phyloP scores from a whole-genome alignment of 64 coral and sea anemone genomes.

The Exaiptasia diaphana region DNA sequence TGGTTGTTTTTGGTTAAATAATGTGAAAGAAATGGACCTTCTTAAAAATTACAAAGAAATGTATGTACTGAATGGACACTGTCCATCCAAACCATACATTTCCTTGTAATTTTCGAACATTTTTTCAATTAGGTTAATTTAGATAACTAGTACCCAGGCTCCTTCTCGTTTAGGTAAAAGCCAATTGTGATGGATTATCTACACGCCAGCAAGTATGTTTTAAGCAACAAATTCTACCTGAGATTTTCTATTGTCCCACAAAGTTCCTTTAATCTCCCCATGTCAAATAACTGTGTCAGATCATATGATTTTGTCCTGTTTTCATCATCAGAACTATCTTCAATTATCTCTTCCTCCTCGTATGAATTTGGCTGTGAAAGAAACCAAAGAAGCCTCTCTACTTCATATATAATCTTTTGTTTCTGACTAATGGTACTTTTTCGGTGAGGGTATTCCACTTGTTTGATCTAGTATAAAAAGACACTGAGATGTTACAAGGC shows the following conservation, averaged over 20 bases:
- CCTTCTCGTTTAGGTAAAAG: too few species aligned
- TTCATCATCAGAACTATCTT: background rate
- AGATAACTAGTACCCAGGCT: too few species aligned
- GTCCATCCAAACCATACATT: too few species aligned
- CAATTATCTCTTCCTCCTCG: constrained; percentile 20
- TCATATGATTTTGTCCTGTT: constrained; percentile 8
- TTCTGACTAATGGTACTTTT: constrained; percentile 55
- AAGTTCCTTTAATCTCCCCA: background rate
- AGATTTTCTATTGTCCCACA: constrained; percentile 16
- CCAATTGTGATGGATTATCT: too few species aligned
- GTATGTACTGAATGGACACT: too few species aligned
- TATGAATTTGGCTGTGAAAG: constrained; percentile 22
- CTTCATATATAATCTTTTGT: constrained; percentile 68
- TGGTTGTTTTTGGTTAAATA: too few species aligned
- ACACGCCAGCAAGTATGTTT: too few species aligned
- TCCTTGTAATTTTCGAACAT: too few species aligned
- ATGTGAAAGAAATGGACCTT: too few species aligned
- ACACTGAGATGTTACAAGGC: background rate
- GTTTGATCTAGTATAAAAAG: constrained; percentile 31
- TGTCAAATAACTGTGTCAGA: constrained; percentile 1
- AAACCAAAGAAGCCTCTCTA: constrained; percentile 68
- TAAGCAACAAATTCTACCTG: too few species aligned
- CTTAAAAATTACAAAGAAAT: too few species aligned
- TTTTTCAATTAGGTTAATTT: too few species aligned
- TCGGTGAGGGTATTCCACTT: constrained; percentile 62